A percentile compares a stretch with the other conserved stretches of the same genome.
Evolutionary conservation across 2,113 vertebrate genomes (phyloP).

Genomic region (Strix uralensis): DNA sequence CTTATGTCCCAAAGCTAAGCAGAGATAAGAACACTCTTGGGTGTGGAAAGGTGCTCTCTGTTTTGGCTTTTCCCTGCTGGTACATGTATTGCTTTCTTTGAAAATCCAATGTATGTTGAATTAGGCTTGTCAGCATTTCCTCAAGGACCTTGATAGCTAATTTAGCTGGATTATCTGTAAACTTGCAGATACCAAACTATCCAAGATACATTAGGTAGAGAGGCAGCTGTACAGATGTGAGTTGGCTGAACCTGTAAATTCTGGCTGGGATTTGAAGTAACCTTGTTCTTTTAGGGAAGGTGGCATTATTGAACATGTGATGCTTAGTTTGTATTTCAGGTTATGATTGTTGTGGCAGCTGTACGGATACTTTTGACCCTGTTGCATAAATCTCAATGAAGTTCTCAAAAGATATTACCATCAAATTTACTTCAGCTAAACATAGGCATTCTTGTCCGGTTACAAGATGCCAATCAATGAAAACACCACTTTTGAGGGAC

Average conservation of each 20-base stretch:
- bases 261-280: background rate
- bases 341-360: background rate
- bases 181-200: background rate
- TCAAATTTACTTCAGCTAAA: background rate
- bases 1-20: background rate
- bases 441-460: background rate
- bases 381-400: background rate
- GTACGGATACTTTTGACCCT: background rate
- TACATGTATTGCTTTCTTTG: fast-evolving
- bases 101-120: background rate
- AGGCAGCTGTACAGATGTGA: background rate
- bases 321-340: background rate
- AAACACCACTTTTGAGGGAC: background rate
- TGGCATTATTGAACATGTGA: background rate
- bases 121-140: background rate
- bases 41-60: background rate
- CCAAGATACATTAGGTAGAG: background rate
- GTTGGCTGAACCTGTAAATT: background rate
- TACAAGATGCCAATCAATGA: background rate
- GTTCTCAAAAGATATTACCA: background rate
- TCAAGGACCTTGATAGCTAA: background rate
- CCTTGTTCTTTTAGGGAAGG: background rate
- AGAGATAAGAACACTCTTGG: background rate
- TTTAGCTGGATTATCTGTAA: background rate
- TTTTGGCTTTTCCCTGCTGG: background rate